Conservation (phyloP, 1,140 invertebrate species). For the Alviniconcha marisindica region DNA sequence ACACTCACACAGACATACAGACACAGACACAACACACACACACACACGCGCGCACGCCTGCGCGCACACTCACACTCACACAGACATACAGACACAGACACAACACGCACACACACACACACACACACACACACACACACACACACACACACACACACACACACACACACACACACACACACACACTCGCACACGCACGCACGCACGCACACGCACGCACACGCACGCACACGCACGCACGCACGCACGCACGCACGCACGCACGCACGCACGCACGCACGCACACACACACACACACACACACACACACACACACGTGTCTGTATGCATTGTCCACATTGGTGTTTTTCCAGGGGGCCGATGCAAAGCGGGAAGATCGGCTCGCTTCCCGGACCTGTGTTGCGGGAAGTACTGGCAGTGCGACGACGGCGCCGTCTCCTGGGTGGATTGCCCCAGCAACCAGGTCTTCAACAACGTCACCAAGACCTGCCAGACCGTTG, state of each 20-base stretch:
- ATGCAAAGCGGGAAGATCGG: background rate
- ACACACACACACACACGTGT: background rate
- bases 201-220: background rate
- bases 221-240: background rate
- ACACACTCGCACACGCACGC: background rate
- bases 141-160: constrained; percentile 21
- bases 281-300: background rate
- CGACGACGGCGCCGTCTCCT: background rate
- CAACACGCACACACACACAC: background rate
- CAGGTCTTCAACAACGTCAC: background rate
- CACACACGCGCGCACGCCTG: background rate
- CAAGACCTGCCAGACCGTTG: background rate
- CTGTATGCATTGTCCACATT: background rate
- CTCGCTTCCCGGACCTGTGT: background rate
- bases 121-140: background rate
- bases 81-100: background rate
- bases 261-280: background rate
- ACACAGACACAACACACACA: background rate
- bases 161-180: constrained; percentile 22
- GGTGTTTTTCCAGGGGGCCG: background rate
- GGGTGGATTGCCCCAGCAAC: background rate
- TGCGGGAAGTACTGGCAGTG: background rate
- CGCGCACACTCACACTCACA: background rate
- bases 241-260: background rate
- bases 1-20: background rate